A percentile compares a stretch with the other conserved stretches of the same genome.
These are phyloP conservation scores for Hirudo medicinalis DNA, from an alignment of 1,140 invertebrate genomes.

Conservation along the genomic window DNA sequence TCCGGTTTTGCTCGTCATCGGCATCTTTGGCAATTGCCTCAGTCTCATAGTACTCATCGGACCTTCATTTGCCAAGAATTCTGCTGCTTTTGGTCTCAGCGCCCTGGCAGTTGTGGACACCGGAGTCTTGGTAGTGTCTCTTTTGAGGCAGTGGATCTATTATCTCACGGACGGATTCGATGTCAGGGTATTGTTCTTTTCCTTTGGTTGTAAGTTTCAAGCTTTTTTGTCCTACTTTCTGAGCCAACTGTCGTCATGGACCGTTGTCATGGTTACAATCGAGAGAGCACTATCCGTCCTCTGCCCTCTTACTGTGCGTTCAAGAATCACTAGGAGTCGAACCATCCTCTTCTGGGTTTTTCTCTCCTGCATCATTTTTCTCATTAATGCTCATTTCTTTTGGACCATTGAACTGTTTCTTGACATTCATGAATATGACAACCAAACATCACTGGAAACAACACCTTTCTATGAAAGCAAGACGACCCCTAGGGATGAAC, in stretches of 20 bases:
- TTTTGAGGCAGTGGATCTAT: slow-evolving; percentile 19
- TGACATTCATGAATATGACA: slow-evolving; percentile 20
- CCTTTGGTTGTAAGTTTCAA: slow-evolving; percentile 13
- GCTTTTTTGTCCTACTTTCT: slow-evolving; percentile 13
- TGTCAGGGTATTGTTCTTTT: slow-evolving; percentile 1
- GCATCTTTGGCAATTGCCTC: slow-evolving; percentile 17
- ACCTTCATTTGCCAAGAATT: neutral
- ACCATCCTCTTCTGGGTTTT: slow-evolving; percentile 5
- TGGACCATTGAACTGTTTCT: slow-evolving; percentile 25
- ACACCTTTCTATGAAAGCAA: neutral
- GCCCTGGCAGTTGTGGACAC: slow-evolving; percentile 20
- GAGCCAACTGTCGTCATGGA: slow-evolving; percentile 23
- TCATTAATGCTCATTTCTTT: slow-evolving; percentile 31
- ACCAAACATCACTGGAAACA: slow-evolving; percentile 17
- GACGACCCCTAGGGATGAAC: slow-evolving; percentile 21
- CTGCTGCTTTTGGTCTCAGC: slow-evolving; percentile 6
- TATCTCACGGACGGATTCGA: slow-evolving; percentile 13
- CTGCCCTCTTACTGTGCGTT: slow-evolving; percentile 12
- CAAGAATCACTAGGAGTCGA: slow-evolving; percentile 1
- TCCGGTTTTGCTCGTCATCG: slow-evolving; percentile 17
- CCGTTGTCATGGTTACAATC: slow-evolving; percentile 24
- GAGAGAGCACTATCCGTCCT: slow-evolving; percentile 24
- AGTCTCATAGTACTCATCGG: slow-evolving; percentile 14
- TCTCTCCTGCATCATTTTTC: neutral
- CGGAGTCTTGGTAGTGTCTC: slow-evolving; percentile 13